These are phyloP conservation scores for Acrocephalus scirpaceus DNA, from an alignment of 2,797 vertebrate genomes.

Conservation along the genomic window DNA sequence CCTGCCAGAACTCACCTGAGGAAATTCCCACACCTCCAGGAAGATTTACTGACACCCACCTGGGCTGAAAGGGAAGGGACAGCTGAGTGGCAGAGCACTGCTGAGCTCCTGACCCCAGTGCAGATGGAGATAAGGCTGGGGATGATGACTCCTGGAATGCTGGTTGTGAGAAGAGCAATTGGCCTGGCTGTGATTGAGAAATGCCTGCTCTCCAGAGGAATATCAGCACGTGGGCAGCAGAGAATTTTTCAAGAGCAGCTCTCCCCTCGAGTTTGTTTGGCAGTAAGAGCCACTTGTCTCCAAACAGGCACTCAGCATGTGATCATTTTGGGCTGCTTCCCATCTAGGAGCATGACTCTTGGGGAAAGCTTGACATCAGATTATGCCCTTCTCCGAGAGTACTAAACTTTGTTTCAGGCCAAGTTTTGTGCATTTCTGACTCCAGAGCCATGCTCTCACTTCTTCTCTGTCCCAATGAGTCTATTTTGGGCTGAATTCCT, in stretches of 20 bases:
- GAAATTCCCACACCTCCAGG: not conserved
- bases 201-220: not conserved
- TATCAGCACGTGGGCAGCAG: not conserved
- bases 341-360: not conserved
- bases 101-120: not conserved
- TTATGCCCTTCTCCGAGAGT: not conserved
- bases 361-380: constrained; percentile 30
- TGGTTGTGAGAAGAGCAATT: not conserved
- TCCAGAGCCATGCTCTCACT: not conserved
- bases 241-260: not conserved
- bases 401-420: not conserved
- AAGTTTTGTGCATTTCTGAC: constrained; percentile 25
- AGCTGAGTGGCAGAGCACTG: not conserved
- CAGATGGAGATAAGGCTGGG: not conserved
- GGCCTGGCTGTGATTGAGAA: not conserved
- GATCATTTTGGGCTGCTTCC: constrained; percentile 11
- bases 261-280: constrained; percentile 3
- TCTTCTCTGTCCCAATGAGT: not conserved
- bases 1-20: not conserved
- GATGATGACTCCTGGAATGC: not conserved
- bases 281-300: constrained; percentile 6
- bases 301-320: not conserved
- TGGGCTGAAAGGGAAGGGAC: not conserved
- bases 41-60: not conserved
- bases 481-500: constrained; percentile 41